Evolutionary conservation across 2,888 invertebrate species (phyloP).

Genomic region (Drosophila picticornis): DNA sequence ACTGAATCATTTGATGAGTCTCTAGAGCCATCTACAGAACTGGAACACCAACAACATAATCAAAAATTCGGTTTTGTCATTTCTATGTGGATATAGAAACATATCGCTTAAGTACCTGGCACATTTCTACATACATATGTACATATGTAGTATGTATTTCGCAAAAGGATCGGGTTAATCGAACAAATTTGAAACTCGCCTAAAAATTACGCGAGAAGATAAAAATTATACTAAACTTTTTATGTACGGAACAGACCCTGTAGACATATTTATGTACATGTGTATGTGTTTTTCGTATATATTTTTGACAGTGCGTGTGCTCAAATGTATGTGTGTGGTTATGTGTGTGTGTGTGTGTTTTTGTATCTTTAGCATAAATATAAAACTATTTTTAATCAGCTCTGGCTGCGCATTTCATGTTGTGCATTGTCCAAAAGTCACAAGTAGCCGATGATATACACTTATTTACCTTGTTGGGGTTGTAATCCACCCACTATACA

Average conservation of each 20-base stretch:
- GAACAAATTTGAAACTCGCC: background rate
- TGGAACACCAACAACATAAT: conserved; percentile 1
- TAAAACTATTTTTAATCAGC: conserved; percentile 56
- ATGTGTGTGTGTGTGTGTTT: conserved; percentile 8
- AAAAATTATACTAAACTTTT: background rate
- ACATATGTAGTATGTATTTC: background rate
- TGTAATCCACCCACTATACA: background rate
- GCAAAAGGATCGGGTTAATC: conserved; percentile 1
- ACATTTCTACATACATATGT: background rate
- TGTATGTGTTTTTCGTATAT: conserved; percentile 9
- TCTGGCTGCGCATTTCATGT: conserved; percentile 46
- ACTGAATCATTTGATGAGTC: conserved; percentile 21
- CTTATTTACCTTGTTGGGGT: conserved; percentile 39
- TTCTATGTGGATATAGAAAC: conserved; percentile 3
- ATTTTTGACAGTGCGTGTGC: conserved; percentile 15
- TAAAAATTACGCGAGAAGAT: background rate
- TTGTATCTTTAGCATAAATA: conserved; percentile 25
- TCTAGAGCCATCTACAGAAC: background rate
- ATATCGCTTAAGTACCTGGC: background rate
- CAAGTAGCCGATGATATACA: conserved; percentile 45
- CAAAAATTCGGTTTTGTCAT: conserved; percentile 1
- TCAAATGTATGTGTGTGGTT: too few relatives aligned
- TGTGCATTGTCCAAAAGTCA: conserved; percentile 57
- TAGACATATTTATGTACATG: conserved; percentile 7
- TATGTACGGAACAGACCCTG: conserved; percentile 8